A percentile compares a stretch with the other conserved stretches of the same genome.
Conservation (phyloP, 2,113 vertebrate species). For the Lampris megalopsis region DNA sequence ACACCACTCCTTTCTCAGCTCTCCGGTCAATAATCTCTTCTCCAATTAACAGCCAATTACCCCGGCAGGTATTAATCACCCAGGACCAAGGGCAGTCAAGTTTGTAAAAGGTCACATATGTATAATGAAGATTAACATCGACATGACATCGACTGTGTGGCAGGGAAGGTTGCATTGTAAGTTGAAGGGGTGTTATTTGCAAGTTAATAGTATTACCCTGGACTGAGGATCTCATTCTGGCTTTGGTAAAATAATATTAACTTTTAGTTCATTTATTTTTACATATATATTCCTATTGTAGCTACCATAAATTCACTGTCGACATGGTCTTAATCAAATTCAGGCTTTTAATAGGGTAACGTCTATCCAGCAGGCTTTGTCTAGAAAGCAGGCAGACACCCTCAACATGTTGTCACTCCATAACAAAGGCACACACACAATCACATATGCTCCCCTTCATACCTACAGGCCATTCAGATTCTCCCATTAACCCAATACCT, state of each 20-base stretch:
- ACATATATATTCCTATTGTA: too few species aligned
- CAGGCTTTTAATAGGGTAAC: too few species aligned
- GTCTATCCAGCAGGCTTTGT: too few species aligned
- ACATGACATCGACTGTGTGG: conserved; percentile 51
- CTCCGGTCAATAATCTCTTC: conserved; percentile 73
- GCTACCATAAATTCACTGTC: too few species aligned
- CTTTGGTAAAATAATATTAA: neutral
- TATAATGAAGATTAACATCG: conserved; percentile 78
- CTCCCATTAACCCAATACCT: too few species aligned
- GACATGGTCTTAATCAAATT: too few species aligned
- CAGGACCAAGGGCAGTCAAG: conserved; percentile 56
- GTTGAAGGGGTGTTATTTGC: conserved; percentile 22
- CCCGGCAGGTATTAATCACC: conserved; percentile 67
- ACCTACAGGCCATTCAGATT: too few species aligned
- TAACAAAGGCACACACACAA: too few species aligned
- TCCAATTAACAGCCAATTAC: conserved; percentile 82
- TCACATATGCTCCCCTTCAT: too few species aligned
- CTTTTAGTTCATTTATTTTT: too few species aligned
- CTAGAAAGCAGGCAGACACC: too few species aligned
- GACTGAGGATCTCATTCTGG: neutral
- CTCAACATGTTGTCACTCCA: too few species aligned
- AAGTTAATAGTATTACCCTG: conserved; percentile 10
- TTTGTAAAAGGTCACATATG: conserved; percentile 74
- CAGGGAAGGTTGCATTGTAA: conserved; percentile 53
- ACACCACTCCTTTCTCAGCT: conserved; percentile 56